A percentile compares a stretch with the other conserved stretches of the same genome.
phyloP scores from a whole-genome alignment of 2,888 invertebrate genomes.

The Nineta flava region DNA sequence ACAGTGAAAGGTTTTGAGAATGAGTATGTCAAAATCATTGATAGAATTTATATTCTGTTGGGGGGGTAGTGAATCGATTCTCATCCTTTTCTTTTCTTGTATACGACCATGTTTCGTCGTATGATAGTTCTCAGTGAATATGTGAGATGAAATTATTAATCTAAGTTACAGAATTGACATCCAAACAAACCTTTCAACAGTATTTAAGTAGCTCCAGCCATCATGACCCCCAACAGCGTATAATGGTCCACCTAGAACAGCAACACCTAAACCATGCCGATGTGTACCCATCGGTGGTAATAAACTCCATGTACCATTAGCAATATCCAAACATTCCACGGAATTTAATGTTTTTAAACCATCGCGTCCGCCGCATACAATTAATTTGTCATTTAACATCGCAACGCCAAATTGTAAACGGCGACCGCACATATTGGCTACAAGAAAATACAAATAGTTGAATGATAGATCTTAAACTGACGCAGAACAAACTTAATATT shows the following conservation, averaged over 20 bases:
- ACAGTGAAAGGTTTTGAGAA: too few species aligned
- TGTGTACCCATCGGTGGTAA: conserved; percentile 83
- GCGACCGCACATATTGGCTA: conserved; percentile 49
- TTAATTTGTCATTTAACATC: conserved; percentile 62
- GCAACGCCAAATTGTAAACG: conserved; percentile 86
- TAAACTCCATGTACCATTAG: conserved; percentile 61
- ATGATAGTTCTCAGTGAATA: too few species aligned
- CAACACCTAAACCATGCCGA: conserved; percentile 65
- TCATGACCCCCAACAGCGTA: conserved; percentile 95
- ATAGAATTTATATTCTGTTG: too few species aligned
- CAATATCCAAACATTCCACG: conserved; percentile 78
- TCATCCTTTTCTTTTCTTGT: too few species aligned
- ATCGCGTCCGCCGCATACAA: conserved; percentile 82
- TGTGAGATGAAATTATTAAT: too few species aligned
- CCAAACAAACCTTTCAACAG: conserved; percentile 69
- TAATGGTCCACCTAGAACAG: conserved; percentile 65
- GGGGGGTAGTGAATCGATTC: too few species aligned
- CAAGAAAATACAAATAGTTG: too few species aligned
- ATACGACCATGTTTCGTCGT: too few species aligned
- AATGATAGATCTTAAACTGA: too few species aligned
- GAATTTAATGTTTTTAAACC: conserved; percentile 88
- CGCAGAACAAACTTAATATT: too few species aligned
- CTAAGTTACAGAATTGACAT: too few species aligned
- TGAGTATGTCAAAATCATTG: too few species aligned
- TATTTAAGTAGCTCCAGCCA: conserved; percentile 88